These are phyloP conservation scores for Meandrusa payeni DNA, from an alignment of 2,888 invertebrate genomes.

Conservation along the genomic window DNA sequence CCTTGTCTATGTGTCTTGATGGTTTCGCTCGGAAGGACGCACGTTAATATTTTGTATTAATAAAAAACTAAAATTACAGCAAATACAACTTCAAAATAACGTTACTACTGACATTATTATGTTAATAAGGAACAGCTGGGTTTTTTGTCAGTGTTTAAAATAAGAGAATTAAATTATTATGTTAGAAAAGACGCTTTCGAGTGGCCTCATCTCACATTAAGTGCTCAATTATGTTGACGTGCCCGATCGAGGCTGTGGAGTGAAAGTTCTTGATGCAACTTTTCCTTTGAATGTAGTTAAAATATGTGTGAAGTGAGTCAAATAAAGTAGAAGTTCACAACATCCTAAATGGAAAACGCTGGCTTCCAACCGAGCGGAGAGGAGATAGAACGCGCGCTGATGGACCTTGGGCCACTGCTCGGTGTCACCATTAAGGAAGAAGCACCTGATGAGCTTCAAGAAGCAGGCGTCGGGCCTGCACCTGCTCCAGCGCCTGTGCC, in stretches of 20 bases:
- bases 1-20: slow-evolving; percentile 45
- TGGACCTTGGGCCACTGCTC: slow-evolving; percentile 69
- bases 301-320: slow-evolving; percentile 46
- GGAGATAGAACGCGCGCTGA: slow-evolving; percentile 71
- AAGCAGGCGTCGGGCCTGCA: slow-evolving; percentile 33
- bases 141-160: slow-evolving; percentile 4
- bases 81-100: slow-evolving; percentile 33
- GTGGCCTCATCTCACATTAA: slow-evolving; percentile 49
- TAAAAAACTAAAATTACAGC: slow-evolving; percentile 33
- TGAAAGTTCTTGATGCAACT: slow-evolving; percentile 56
- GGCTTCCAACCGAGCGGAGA: slow-evolving; percentile 64
- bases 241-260: slow-evolving; percentile 51
- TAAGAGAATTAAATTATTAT: neutral
- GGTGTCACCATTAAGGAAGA: slow-evolving; percentile 75
- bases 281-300: slow-evolving; percentile 37
- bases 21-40: slow-evolving; percentile 46
- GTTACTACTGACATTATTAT: neutral
- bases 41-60: slow-evolving; percentile 43
- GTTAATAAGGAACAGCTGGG: neutral
- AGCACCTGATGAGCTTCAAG: slow-evolving; percentile 57
- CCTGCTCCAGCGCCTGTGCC: slow-evolving; percentile 31
- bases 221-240: slow-evolving; percentile 67
- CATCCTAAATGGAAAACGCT: slow-evolving; percentile 60
- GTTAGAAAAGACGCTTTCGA: slow-evolving; percentile 36
- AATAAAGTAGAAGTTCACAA: slow-evolving; percentile 38